These are phyloP conservation scores for Scaptomyza graminum DNA, from an alignment of 1,140 invertebrate species.

Conservation along the genomic window DNA sequence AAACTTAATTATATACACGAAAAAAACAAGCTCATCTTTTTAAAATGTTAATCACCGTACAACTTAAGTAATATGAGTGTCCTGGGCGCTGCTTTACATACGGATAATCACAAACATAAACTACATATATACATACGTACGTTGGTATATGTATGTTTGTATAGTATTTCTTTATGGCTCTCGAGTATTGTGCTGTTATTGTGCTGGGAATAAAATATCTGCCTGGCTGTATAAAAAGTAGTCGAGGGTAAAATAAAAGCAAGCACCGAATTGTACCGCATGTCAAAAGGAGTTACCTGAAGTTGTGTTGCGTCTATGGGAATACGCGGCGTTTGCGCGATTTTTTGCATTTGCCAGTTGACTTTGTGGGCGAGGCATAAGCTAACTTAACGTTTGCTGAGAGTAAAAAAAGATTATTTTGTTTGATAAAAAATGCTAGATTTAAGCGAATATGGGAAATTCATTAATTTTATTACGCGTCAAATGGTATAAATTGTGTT, in stretches of 20 bases:
- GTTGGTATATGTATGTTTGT: no score
- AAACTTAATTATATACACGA: neutral
- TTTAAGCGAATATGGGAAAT: conserved; percentile 2
- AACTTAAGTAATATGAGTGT: conserved; percentile 10
- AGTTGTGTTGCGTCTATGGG: conserved; percentile 65
- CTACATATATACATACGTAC: conserved; percentile 19
- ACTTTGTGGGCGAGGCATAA: conserved; percentile 17
- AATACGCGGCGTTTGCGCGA: conserved; percentile 75
- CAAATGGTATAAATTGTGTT: no score
- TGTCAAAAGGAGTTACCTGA: conserved; percentile 55
- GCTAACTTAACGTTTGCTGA: no score
- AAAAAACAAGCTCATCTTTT: neutral
- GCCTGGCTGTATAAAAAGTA: conserved; percentile 73
- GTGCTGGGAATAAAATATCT: conserved; percentile 68
- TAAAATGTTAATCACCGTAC: conserved; percentile 30
- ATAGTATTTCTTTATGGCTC: no score
- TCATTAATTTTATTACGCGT: conserved; percentile 27
- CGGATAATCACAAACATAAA: conserved; percentile 66
- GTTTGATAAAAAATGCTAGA: neutral
- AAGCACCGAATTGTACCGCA: conserved; percentile 55
- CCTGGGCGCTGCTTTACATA: conserved; percentile 49
- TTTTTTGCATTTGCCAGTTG: conserved; percentile 15
- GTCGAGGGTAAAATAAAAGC: conserved; percentile 78
- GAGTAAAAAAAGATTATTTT: neutral
- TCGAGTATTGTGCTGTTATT: conserved; percentile 37